phyloP scores from a whole-genome alignment of 2,888 invertebrate species.

The Pterostichus niger region DNA sequence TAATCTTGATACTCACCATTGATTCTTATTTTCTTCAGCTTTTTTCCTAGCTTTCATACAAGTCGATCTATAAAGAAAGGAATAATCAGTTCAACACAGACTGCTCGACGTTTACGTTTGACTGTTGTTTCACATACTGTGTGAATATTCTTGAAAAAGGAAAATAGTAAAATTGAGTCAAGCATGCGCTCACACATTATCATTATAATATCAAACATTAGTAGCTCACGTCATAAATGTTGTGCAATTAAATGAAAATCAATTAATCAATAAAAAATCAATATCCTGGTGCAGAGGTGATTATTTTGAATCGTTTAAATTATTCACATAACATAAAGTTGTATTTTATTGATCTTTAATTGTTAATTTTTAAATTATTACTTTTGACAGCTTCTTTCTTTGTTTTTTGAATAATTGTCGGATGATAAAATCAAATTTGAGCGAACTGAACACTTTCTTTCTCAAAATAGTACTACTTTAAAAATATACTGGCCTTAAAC shows the following conservation, averaged over 20 bases:
- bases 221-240: constrained; percentile 39
- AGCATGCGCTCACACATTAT: constrained; percentile 61
- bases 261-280: constrained; percentile 64
- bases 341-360: constrained; percentile 23
- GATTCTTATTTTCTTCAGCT: constrained; percentile 18
- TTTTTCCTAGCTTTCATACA: constrained; percentile 1
- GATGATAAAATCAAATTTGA: no score
- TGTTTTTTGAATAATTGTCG: no score
- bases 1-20: constrained; percentile 50
- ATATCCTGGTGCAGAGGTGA: constrained; percentile 47
- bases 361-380: not conserved
- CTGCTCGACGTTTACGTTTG: constrained; percentile 13
- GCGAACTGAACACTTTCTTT: no score
- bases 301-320: constrained; percentile 17
- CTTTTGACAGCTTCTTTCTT: not conserved
- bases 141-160: constrained; percentile 43
- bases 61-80: constrained; percentile 26
- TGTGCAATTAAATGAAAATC: constrained; percentile 56
- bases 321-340: not conserved
- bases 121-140: constrained; percentile 6
- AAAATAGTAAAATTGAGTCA: constrained; percentile 52
- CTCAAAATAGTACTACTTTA: not conserved
- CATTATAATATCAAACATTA: constrained; percentile 55
- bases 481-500: constrained; percentile 31
- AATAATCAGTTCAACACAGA: not conserved